Percentiles rank a stretch among this genome's conserved stretches.
Evolutionary conservation across 2,888 invertebrate genomes (phyloP).

Genomic region (Drosophila cyrtoloma): DNA sequence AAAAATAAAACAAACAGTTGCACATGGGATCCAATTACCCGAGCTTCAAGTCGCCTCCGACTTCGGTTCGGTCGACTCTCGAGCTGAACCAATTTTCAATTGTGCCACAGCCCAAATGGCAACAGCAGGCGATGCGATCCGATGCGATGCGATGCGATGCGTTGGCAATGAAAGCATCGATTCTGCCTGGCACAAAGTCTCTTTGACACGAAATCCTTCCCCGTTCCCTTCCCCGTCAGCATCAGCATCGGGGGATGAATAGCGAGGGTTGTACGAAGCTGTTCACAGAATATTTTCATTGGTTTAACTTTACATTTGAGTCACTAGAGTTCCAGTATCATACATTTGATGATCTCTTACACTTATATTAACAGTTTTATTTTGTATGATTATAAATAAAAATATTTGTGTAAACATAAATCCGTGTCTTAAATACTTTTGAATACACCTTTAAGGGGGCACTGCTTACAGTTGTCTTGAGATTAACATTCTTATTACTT

Average conservation of each 20-base stretch:
- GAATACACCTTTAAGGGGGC: neutral
- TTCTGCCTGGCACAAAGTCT: slow-evolving; percentile 51
- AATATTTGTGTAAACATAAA: neutral
- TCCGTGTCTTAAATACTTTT: neutral
- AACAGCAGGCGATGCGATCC: slow-evolving; percentile 64
- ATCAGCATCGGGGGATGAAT: slow-evolving; percentile 36
- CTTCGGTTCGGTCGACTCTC: slow-evolving; percentile 18
- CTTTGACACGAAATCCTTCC: slow-evolving; percentile 49
- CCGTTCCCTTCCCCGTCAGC: neutral
- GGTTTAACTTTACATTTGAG: neutral
- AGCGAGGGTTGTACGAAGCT: slow-evolving; percentile 41
- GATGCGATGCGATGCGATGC: slow-evolving; percentile 41
- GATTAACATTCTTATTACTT: neutral
- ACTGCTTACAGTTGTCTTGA: neutral
- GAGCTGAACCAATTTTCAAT: slow-evolving; percentile 71
- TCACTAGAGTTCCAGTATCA: neutral
- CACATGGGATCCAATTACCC: slow-evolving; percentile 76
- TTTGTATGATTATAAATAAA: neutral
- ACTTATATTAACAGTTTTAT: neutral
- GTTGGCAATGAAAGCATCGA: slow-evolving; percentile 28
- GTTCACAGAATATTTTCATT: neutral
- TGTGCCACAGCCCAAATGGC: slow-evolving; percentile 68
- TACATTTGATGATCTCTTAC: neutral
- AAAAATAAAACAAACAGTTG: slow-evolving; percentile 69
- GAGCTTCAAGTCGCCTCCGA: slow-evolving; percentile 18